Percentiles rank a stretch among this genome's conserved stretches.
These are phyloP conservation scores for Promerops cafer DNA, from an alignment of 2,113 vertebrate species.

Conservation along the genomic window DNA sequence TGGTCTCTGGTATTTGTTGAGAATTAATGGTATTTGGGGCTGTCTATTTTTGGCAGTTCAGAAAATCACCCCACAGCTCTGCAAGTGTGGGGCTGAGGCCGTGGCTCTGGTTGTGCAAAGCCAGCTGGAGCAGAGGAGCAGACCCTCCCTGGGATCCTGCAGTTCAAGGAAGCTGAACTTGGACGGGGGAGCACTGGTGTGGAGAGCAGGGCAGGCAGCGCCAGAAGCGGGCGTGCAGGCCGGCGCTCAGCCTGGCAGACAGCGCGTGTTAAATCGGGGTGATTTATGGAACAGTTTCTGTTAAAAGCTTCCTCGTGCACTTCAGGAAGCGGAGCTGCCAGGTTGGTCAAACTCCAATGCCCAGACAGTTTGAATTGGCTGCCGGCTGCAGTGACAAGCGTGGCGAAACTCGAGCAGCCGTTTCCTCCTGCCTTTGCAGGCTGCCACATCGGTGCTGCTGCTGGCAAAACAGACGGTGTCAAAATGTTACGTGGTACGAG, in stretches of 20 bases:
- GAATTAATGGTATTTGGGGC: neutral
- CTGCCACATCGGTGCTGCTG: slow-evolving; percentile 6
- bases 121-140: neutral
- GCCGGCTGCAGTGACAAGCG: neutral
- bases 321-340: neutral
- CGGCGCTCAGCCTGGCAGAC: neutral
- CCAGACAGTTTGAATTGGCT: slow-evolving; percentile 23
- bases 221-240: neutral
- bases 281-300: slow-evolving; percentile 16
- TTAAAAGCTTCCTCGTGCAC: slow-evolving; percentile 35
- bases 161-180: rapidly evolving
- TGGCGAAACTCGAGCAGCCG: neutral
- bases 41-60: neutral
- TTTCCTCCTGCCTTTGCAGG: neutral
- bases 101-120: rapidly evolving
- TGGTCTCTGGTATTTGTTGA: neutral
- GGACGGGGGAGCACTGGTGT: neutral
- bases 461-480: slow-evolving; percentile 34
- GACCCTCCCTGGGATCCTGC: neutral
- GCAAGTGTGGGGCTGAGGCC: rapidly evolving
- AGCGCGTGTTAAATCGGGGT: neutral
- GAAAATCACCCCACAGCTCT: neutral
- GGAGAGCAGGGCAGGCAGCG: neutral
- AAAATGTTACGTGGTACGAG: slow-evolving; percentile 13
- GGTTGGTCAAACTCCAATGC: slow-evolving; percentile 8